These are phyloP conservation scores for Drosophila sucinea DNA, from an alignment of 1,140 invertebrate genomes.

Conservation along the genomic window DNA sequence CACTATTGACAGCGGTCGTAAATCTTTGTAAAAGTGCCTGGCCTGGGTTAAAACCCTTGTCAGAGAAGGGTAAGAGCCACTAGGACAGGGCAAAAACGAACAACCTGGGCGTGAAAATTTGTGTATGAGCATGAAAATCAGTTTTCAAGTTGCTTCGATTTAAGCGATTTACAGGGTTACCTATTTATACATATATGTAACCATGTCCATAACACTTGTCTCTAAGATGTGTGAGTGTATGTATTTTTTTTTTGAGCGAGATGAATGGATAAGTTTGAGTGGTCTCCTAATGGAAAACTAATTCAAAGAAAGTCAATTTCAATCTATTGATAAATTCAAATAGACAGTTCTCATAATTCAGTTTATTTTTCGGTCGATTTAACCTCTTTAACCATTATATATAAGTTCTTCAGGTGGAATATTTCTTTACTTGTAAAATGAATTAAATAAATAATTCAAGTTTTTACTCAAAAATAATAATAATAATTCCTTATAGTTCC, in stretches of 20 bases:
- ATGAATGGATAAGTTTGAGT: constrained; percentile 36
- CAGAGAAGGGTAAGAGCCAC: constrained; percentile 31
- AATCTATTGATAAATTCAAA: not conserved
- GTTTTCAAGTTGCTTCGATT: constrained; percentile 49
- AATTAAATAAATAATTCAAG: too few relatives aligned
- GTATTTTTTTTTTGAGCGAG: not conserved
- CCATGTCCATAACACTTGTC: constrained; percentile 2
- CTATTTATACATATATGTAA: constrained; percentile 5
- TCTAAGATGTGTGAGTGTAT: not conserved
- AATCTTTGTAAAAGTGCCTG: constrained; percentile 67
- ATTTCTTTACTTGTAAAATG: too few relatives aligned
- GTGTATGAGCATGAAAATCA: constrained; percentile 63
- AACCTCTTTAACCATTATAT: too few relatives aligned
- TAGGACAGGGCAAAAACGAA: not conserved
- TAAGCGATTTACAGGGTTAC: constrained; percentile 57
- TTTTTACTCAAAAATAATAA: too few relatives aligned
- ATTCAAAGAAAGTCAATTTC: constrained; percentile 20
- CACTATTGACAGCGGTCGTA: constrained; percentile 81
- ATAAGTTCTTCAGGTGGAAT: too few relatives aligned
- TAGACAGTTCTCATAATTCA: constrained; percentile 17
- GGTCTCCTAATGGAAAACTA: constrained; percentile 45
- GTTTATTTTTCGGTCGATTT: too few relatives aligned
- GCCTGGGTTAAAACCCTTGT: constrained; percentile 55
- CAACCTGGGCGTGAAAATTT: constrained; percentile 54
- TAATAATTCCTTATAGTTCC: too few relatives aligned